Percentiles rank a stretch among this genome's conserved stretches.
Evolutionary conservation across 2,113 vertebrate species (phyloP).

Genomic region (Mesitornis unicolor): DNA sequence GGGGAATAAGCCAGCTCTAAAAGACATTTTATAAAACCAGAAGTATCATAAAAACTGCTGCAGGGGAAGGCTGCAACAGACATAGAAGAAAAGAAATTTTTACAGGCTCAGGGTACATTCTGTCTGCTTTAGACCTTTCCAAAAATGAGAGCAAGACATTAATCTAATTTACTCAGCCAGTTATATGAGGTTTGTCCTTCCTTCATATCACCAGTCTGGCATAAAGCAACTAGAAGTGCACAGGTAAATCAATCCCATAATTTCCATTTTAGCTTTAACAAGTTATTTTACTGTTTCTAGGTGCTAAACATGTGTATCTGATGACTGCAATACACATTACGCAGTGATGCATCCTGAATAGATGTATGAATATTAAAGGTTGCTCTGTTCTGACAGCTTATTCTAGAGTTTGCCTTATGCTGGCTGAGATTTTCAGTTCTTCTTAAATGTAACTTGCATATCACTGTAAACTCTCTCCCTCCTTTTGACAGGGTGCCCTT

Average conservation of each 20-base stretch:
- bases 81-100: background rate
- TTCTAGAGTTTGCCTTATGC: conserved; percentile 48
- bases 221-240: background rate
- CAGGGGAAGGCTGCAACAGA: background rate
- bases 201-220: conserved; percentile 32
- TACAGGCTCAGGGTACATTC: conserved; percentile 10
- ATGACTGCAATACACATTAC: conserved; percentile 58
- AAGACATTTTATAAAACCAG: background rate
- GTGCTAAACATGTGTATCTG: conserved; percentile 48
- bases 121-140: conserved; percentile 26
- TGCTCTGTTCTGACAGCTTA: conserved; percentile 54
- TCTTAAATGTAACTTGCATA: conserved; percentile 58
- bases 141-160: conserved; percentile 33
- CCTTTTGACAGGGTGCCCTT: conserved; percentile 68
- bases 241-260: conserved; percentile 38
- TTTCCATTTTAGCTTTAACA: conserved; percentile 60
- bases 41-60: background rate
- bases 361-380: conserved; percentile 59
- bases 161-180: conserved; percentile 42
- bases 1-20: background rate
- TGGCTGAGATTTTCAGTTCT: conserved; percentile 64
- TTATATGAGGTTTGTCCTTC: conserved; percentile 22
- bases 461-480: conserved; percentile 45
- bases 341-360: conserved; percentile 44
- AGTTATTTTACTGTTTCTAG: conserved; percentile 57